Percentiles rank a stretch among this genome's conserved stretches.
Evolutionary conservation across 2,797 vertebrate species (phyloP).

Genomic region (Channa striata): DNA sequence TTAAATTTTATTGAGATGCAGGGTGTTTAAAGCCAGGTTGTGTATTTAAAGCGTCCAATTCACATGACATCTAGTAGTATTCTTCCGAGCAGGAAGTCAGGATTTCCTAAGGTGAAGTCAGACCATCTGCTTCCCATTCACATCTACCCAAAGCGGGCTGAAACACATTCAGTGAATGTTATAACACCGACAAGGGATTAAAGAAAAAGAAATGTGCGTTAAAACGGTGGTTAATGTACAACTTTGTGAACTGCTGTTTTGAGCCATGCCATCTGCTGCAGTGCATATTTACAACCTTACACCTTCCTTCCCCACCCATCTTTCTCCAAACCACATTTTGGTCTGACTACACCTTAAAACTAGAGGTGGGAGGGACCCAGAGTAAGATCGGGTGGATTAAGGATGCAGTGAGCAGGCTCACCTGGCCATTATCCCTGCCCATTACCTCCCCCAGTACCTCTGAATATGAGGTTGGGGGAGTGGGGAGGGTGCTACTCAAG

Average conservation of each 20-base stretch:
- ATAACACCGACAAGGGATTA: neutral
- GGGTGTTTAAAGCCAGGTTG: neutral
- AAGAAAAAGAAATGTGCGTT: neutral
- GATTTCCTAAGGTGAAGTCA: conserved; percentile 13
- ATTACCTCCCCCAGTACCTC: conserved; percentile 50
- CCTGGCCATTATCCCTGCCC: conserved; percentile 63
- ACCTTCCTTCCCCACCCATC: no score
- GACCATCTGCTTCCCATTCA: neutral
- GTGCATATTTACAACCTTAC: neutral
- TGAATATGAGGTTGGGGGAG: conserved; percentile 58
- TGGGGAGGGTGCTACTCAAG: conserved; percentile 53
- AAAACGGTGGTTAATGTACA: neutral
- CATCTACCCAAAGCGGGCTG: no score
- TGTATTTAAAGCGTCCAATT: neutral
- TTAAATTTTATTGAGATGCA: neutral
- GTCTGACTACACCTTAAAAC: neutral
- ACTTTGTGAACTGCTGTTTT: neutral
- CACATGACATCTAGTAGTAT: neutral
- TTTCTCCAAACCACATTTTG: neutral
- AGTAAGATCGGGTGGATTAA: conserved; percentile 21
- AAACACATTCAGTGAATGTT: neutral
- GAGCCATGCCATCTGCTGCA: neutral
- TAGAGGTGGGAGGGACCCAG: conserved; percentile 13
- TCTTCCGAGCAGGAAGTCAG: conserved; percentile 12
- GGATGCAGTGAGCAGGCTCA: conserved; percentile 58